phyloP scores from a whole-genome alignment of 2,888 invertebrate species.

The Brenthis hecate region DNA sequence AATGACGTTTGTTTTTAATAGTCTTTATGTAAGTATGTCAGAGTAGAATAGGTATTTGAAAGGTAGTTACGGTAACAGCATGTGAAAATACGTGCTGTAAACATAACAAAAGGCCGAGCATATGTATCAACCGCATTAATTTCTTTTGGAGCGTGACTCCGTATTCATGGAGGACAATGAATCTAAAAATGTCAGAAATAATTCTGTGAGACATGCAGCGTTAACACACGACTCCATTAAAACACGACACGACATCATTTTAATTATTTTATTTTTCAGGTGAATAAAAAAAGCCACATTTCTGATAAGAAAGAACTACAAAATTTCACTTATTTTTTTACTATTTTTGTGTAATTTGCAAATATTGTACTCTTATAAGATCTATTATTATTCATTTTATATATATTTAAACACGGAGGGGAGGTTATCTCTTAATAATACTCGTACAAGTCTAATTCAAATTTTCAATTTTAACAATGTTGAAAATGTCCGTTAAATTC shows the following conservation, averaged over 20 bases:
- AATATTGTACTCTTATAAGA: constrained; percentile 1
- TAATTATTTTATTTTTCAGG: constrained; percentile 32
- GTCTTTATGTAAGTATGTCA: constrained; percentile 38
- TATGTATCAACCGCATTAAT: constrained; percentile 69
- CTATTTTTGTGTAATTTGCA: background rate
- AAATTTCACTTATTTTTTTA: background rate
- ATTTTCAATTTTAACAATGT: constrained; percentile 1
- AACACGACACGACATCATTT: constrained; percentile 44
- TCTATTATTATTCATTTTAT: background rate
- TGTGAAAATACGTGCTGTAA: constrained; percentile 44
- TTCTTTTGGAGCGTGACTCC: constrained; percentile 80
- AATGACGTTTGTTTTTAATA: constrained; percentile 26
- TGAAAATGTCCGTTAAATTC: constrained; percentile 23
- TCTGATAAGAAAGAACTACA: constrained; percentile 19
- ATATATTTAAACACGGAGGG: background rate
- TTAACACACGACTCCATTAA: constrained; percentile 50
- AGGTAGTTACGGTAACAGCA: constrained; percentile 43
- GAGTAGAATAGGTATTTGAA: constrained; percentile 38
- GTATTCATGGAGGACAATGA: constrained; percentile 75
- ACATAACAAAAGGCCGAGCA: constrained; percentile 53
- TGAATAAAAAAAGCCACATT: constrained; percentile 16
- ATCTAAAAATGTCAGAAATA: constrained; percentile 79
- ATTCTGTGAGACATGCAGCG: constrained; percentile 78
- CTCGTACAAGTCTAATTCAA: background rate
- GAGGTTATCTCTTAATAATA: background rate